These are phyloP conservation scores for Eucera pruinosa DNA, from an alignment of 2,888 invertebrate genomes.

Conservation along the genomic window DNA sequence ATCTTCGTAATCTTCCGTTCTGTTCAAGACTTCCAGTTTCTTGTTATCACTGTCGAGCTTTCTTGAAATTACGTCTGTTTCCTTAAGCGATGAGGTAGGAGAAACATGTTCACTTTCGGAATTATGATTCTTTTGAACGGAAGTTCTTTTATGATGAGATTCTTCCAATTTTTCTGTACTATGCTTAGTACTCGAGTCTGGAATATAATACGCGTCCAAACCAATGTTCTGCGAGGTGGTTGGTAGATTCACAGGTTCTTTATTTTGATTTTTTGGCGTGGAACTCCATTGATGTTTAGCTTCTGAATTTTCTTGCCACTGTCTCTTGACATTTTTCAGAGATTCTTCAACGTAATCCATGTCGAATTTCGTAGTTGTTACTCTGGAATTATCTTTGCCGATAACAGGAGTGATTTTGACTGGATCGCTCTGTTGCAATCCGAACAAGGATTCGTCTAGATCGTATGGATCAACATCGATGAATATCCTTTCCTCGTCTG, in stretches of 20 bases:
- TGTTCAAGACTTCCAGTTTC: conserved; percentile 27
- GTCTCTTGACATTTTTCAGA: conserved; percentile 72
- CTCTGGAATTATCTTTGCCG: conserved; percentile 29
- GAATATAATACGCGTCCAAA: conserved; percentile 49
- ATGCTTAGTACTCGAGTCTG: conserved; percentile 51
- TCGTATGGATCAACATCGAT: conserved; percentile 82
- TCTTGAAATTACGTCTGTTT: conserved; percentile 25
- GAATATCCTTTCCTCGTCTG: conserved; percentile 82
- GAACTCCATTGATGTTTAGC: conserved; percentile 60
- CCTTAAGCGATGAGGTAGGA: conserved; percentile 35
- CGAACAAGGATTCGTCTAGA: conserved; percentile 76
- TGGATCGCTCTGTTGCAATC: conserved; percentile 70
- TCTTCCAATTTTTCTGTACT: conserved; percentile 24
- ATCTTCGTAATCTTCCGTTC: conserved; percentile 50
- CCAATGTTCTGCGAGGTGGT: conserved; percentile 38
- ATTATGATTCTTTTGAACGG: conserved; percentile 17
- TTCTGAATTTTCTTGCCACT: conserved; percentile 61
- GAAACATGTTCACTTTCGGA: conserved; percentile 26
- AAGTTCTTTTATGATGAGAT: conserved; percentile 2
- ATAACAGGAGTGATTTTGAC: conserved; percentile 41
- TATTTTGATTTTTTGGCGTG: conserved; percentile 36
- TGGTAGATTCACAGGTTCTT: conserved; percentile 1
- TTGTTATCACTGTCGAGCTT: conserved; percentile 8
- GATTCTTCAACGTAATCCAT: conserved; percentile 75
- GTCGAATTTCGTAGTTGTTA: conserved; percentile 44